A percentile compares a stretch with the other conserved stretches of the same genome.
Conservation (phyloP, 2,797 vertebrate genomes). For the Schizopygopsis malacanthus region DNA sequence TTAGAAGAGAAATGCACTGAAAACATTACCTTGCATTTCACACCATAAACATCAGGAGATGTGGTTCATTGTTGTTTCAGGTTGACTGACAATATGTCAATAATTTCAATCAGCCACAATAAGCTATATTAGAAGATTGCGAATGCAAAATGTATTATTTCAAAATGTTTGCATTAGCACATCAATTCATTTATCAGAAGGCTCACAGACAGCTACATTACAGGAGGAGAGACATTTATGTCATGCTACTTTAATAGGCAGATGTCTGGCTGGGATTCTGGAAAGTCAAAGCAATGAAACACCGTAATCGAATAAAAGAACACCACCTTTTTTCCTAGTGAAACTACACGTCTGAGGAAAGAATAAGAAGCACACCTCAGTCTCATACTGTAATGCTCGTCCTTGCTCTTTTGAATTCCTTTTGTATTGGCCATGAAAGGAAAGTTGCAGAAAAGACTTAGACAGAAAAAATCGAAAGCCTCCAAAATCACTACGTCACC, state of each 20-base stretch:
- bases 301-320: slow-evolving; percentile 43
- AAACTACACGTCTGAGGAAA: slow-evolving; percentile 42
- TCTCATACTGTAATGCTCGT: slow-evolving; percentile 31
- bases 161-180: neutral
- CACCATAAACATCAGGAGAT: slow-evolving; percentile 5
- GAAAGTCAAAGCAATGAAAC: slow-evolving; percentile 32
- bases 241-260: slow-evolving; percentile 4
- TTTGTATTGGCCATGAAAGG: slow-evolving; percentile 25
- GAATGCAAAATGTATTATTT: neutral
- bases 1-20: neutral
- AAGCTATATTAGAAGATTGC: neutral
- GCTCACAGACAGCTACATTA: neutral
- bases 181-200: neutral
- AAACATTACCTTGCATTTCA: slow-evolving; percentile 10
- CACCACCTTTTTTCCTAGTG: slow-evolving; percentile 53
- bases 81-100: slow-evolving; percentile 2
- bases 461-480: slow-evolving; percentile 32
- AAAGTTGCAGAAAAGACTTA: slow-evolving; percentile 38
- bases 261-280: neutral
- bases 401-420: slow-evolving; percentile 47
- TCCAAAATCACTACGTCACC: slow-evolving; percentile 34
- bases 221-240: neutral
- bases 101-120: neutral
- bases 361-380: slow-evolving; percentile 31
- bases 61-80: neutral